A percentile compares a stretch with the other conserved stretches of the same genome.
These are phyloP conservation scores for Thaleichthys pacificus DNA, from an alignment of 2,797 vertebrate species.

Conservation along the genomic window DNA sequence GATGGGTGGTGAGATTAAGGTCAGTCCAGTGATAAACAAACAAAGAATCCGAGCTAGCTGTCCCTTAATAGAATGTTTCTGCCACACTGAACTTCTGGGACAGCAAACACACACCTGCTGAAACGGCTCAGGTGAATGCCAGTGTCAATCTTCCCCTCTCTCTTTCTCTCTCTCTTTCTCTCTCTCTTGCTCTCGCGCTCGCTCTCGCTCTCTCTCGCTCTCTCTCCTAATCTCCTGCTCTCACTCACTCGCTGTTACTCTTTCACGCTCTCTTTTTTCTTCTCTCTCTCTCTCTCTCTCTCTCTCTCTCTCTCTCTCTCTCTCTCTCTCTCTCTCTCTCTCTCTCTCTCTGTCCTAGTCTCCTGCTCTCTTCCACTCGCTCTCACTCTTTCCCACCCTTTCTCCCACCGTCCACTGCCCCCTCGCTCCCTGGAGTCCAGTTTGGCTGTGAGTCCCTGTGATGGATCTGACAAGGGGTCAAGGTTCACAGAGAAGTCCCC, in stretches of 20 bases:
- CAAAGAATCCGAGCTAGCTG: neutral
- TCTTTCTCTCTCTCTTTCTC: conserved; percentile 4
- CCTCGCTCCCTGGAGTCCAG: neutral
- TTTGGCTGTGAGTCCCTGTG: conserved; percentile 23
- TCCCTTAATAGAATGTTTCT: conserved; percentile 58
- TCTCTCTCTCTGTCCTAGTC: neutral
- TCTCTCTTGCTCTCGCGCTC: conserved; percentile 12
- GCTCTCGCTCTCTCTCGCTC: neutral
- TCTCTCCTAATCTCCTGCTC: conserved; percentile 12
- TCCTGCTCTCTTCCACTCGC: neutral
- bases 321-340: neutral
- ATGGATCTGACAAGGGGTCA: conserved; percentile 49
- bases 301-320: neutral
- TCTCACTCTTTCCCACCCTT: neutral
- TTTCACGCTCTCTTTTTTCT: neutral
- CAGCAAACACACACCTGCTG: conserved; percentile 5
- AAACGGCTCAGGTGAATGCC: neutral
- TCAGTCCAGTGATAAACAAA: conserved; percentile 59
- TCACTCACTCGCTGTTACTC: conserved; percentile 9
- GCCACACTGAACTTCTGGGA: conserved; percentile 21
- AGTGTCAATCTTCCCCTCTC: conserved; percentile 1
- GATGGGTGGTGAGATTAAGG: conserved; percentile 61
- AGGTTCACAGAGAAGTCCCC: conserved; percentile 31
- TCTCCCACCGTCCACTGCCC: neutral
- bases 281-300: neutral